Evolutionary conservation across 2,113 vertebrate genomes (phyloP), one percentile per base, ranked within the genome.

Genomic region (Procavia capensis): DNA sequence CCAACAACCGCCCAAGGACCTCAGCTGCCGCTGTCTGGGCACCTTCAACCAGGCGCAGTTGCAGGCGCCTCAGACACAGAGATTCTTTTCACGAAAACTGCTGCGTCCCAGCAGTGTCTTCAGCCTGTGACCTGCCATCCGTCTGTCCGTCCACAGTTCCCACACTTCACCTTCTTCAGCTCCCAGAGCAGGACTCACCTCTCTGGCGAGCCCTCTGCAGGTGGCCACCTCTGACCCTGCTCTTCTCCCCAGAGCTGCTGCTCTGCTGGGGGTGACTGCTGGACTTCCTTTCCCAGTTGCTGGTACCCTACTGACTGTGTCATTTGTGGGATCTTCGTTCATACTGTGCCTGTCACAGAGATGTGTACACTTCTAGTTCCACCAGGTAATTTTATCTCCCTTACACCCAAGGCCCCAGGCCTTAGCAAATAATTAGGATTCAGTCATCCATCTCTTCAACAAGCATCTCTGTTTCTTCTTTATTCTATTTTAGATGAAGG

Each of bases 331-430:
- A 39, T 75, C 66, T 84, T 90, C 17, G 43, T 45, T 47, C 75
- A 43, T 7, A 78, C 3, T 78, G 16, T 78, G 27, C 41, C 54
- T 57, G 2, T 83, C 63, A 72, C 24, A 57, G 45, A 92, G 24
- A 45, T 45, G 89, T 88, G 39, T 34, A 80, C 70, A 82, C 82
- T 59, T 92, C 86, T 85, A 90, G 10, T 85, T 93, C 8, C 4
- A 34, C 74, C 74, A 90, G 27, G 66, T 91, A 85, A 95, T 61
- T 61, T 54, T 85, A 17, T 41, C 88, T 95, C 91, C 36, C 54
- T 89, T 86, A 90, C 92, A 94, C n/a, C 83, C 36, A 79, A 85
- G 45, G 17, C n/a, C 86, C 54, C 50, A 59, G 2, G 80, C 91
- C 75, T 93, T 50, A 83, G 34, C 27, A 86, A 93, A 85, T 3